Percentiles rank a stretch among this genome's conserved stretches.
These are phyloP conservation scores for Phaenicophaeus curvirostris DNA, from an alignment of 2,797 vertebrate genomes.

Conservation along the genomic window DNA sequence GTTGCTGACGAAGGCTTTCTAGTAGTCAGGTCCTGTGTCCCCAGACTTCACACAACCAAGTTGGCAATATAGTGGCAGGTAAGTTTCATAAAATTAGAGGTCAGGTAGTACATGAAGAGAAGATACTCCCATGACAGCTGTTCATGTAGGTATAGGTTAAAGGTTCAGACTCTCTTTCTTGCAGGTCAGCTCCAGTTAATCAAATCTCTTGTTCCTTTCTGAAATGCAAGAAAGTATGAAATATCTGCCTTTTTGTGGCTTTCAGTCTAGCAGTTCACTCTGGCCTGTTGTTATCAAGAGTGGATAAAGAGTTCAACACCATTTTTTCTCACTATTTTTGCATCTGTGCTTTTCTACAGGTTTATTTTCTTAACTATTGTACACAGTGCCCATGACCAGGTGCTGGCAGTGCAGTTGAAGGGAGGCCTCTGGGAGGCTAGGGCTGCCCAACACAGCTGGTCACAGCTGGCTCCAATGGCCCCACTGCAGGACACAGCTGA, in stretches of 20 bases:
- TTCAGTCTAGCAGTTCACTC: not conserved
- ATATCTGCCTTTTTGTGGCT: not conserved
- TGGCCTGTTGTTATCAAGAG: not conserved
- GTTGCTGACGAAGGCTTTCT: not conserved
- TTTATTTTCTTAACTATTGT: not conserved
- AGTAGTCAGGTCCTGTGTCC: not conserved
- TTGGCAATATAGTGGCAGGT: not conserved
- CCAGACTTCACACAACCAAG: not conserved
- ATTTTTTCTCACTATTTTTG: not conserved
- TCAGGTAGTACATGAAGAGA: not conserved
- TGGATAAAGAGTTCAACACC: too few relatives aligned
- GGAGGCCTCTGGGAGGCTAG: rapidly evolving
- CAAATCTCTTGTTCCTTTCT: not conserved
- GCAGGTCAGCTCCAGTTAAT: not conserved
- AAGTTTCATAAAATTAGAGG: not conserved
- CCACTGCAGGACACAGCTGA: too few relatives aligned
- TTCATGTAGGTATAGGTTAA: not conserved
- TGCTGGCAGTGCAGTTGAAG: rapidly evolving
- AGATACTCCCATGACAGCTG: not conserved
- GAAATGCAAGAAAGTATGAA: not conserved
- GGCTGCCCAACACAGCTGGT: not conserved
- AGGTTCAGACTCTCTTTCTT: not conserved
- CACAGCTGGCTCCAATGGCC: too few relatives aligned
- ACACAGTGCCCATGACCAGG: rapidly evolving
- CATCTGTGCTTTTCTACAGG: not conserved